Evolutionary conservation across 2,797 vertebrate genomes (phyloP), one percentile per base, ranked within the genome.

Genomic region (Antennarius maculatus): DNA sequence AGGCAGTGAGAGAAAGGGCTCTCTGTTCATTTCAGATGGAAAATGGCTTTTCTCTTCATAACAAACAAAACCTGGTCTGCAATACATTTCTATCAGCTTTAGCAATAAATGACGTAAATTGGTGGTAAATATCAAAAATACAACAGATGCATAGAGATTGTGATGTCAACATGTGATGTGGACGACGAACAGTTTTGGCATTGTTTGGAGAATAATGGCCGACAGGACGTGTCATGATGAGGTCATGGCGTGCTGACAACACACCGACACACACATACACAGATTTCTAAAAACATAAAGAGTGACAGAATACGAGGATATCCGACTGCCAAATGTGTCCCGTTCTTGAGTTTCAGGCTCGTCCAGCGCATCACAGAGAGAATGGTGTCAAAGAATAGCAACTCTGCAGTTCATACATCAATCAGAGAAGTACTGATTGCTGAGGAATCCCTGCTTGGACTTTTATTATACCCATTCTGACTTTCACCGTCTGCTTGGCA

Each of bases 21-120:
- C 76, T 80, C 74, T 84, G 75, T 85, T 82, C 71, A 82, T 86
- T 69, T 54, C 52, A 77, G 71, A 76, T 66, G 57, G 57, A 71
- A 84, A 83, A 87, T 71, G 66, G 73, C 66, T 69, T 84, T 34
- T 84, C 43, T 61, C 54, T 64, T 75, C 79, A 75, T 68, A 51
- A 73, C 72, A 75, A 75, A 88, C 82, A 88, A 85, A 87, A 71
- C 60, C 74, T 45, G 81, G 66, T 81, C 85, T 83, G 73, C 43
- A 67, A 71, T 72, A 69, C 65, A 82, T 86, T 69, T 72, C 11
- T 34, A 79, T 79, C 83, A 84, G 73, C 58, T 60, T 42, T 3
- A 0, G 62, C 23, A 23, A 1, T 23, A 23, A 23, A 23, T 23
- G 23, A 23, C 23, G 23, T 23, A 23, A 1, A 23, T 66, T 11